Base-by-base conservation (phyloP, 2,797 vertebrate species). In the Scyliorhinus canicula region DNA sequence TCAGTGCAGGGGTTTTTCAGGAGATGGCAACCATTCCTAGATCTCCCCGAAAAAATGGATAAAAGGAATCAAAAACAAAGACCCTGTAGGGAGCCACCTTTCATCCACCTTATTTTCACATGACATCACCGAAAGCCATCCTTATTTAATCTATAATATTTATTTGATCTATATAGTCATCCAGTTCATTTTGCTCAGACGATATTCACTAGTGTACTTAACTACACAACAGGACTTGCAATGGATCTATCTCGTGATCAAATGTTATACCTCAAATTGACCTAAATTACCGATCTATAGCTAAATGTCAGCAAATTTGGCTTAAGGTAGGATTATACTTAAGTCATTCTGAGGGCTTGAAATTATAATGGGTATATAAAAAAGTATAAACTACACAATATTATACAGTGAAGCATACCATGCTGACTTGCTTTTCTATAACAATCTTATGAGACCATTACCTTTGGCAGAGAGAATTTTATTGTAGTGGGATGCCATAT, bases 381-480 rank as follows among this genome's bases (percentile, higher is more conserved):
- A 40, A 44, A 65, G n/a, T 65, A 65, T 26, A 65, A 44, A 82
- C 7, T n/a, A 74, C 71, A 74, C 31, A 74, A 35, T 74, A 85
- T 19, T 85, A 52, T 52, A 44, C 7, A 12, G 12, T 67, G 26
- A 91, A 91, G 16, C 55, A 91, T 40, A 47, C 9, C 35, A 67
- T 44, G 6, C 4, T 47, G 63, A 93, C 6, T 47, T 47, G 90
- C 40, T 47, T 93, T 67, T 47, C 9, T 67, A 67, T 67, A 93
- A 24, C 63, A 67, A 93, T 26, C n/a, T 67, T 67, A 11, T 31
- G 44, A 40, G 40, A 3, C 57, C 19, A 57, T 97, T 97, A 99
- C 99, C 98, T 99, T 99, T 99, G 95, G 99, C 98, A 95, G 98
- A 98, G 96, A 98, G 98, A 95, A 99, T 97, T 97, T 97, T 99